phyloP scores from a whole-genome alignment of 2,888 invertebrate species.

The Caenorhabditis virilis region DNA sequence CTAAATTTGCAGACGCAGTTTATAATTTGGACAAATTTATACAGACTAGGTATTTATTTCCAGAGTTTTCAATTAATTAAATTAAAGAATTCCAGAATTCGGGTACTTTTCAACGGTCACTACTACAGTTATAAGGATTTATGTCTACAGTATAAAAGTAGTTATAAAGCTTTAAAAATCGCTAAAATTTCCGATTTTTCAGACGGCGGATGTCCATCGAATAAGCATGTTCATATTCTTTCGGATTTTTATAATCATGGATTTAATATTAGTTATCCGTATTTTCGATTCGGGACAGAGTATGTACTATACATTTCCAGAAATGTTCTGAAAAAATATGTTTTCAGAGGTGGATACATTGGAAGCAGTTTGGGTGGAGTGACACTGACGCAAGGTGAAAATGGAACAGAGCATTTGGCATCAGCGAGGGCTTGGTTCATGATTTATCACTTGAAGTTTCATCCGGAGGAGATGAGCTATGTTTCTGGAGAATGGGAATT shows the following conservation, averaged over 20 bases:
- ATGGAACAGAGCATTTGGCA: slow-evolving; percentile 51
- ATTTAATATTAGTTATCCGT: slow-evolving; percentile 67
- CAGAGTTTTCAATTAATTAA: background rate
- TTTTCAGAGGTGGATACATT: slow-evolving; percentile 64
- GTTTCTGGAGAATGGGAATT: slow-evolving; percentile 68
- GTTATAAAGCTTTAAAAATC: background rate
- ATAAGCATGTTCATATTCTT: slow-evolving; percentile 63
- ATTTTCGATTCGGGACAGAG: slow-evolving; percentile 63
- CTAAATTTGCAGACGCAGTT: slow-evolving; percentile 70
- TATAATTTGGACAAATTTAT: slow-evolving; percentile 63
- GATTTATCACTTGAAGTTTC: slow-evolving; percentile 68
- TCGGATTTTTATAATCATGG: slow-evolving; percentile 63
- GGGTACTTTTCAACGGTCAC: slow-evolving; percentile 52
- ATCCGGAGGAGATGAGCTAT: slow-evolving; percentile 61
- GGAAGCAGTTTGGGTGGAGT: slow-evolving; percentile 66
- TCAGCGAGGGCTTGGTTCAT: slow-evolving; percentile 67
- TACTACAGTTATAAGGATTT: slow-evolving; percentile 62
- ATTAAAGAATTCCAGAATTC: slow-evolving; percentile 22
- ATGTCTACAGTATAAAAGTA: slow-evolving; percentile 61
- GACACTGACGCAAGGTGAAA: slow-evolving; percentile 52
- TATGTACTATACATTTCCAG: too few relatives aligned
- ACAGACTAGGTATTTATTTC: slow-evolving; percentile 40
- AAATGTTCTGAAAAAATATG: too few relatives aligned
- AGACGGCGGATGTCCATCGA: slow-evolving; percentile 57
- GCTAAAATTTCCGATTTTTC: slow-evolving; percentile 4